Percentiles rank a stretch among this genome's conserved stretches.
These are phyloP conservation scores for Machimus rusticus DNA, from an alignment of 2,888 invertebrate genomes.

Conservation along the genomic window DNA sequence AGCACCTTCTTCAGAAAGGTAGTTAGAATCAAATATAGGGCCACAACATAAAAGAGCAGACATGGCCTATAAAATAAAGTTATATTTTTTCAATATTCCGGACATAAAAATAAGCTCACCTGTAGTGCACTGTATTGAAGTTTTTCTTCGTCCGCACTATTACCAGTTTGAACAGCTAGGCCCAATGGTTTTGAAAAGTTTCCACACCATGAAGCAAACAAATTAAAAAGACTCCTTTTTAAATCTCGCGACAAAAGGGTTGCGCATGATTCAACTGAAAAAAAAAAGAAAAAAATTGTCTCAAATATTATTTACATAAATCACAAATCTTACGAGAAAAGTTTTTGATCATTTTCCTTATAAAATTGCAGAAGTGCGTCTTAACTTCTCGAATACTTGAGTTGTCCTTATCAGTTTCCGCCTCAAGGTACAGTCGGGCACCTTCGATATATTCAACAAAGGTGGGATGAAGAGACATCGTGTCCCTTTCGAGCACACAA, in stretches of 20 bases:
- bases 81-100: not conserved
- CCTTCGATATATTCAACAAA: constrained; percentile 96
- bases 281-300: not conserved
- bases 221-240: constrained; percentile 84
- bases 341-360: constrained; percentile 91
- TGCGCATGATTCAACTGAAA: constrained; percentile 84
- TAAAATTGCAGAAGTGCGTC: constrained; percentile 92
- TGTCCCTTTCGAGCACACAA: constrained; percentile 82
- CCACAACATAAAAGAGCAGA: constrained; percentile 95
- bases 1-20: constrained; percentile 88
- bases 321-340: constrained; percentile 77
- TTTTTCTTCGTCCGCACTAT: constrained; percentile 66
- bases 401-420: constrained; percentile 93
- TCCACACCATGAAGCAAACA: constrained; percentile 96
- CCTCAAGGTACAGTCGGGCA: constrained; percentile 87
- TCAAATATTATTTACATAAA: not conserved
- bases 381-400: constrained; percentile 88
- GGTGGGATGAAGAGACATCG: constrained; percentile 83
- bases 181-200: constrained; percentile 79
- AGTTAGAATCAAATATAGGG: constrained; percentile 87
- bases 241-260: constrained; percentile 87
- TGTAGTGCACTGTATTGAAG: constrained; percentile 71
- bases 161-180: constrained; percentile 61
- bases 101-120: constrained; percentile 56
- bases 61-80: constrained; percentile 79